Base-by-base conservation (phyloP, 2,113 vertebrate species). In the Symphodus melops region DNA sequence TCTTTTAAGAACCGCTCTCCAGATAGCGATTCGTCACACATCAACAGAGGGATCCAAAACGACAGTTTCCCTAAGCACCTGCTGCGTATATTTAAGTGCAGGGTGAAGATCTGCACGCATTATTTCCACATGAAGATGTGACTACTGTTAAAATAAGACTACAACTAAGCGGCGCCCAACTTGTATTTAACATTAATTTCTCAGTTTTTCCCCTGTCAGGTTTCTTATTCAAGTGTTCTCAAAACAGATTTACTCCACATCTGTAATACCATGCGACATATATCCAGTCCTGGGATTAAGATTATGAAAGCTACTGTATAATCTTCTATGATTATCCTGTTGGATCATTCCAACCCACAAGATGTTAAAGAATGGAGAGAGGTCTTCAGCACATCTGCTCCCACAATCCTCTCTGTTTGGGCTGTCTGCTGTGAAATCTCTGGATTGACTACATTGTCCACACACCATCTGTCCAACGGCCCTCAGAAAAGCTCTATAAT, bases 261-360 rank as follows among this genome's bases (percentile, higher is more conserved):
- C 81, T 88, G 74, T 87, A 91, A 88, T 81, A 69, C 85, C 78
- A 91, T 84, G 66, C 71, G 49, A 79, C 89, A 90, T 88, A 90
- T 87, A 33, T 76, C 85, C 82, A 89, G 84, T 84, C 82, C 92
- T 75, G n/a, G 92, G 93, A 94, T 94, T 93, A 93, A 90, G 79
- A 82, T 93, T 90, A 91, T 93, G 92, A 93, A 82, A 88, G 74
- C 73, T 82, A 70, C 66, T 70, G 61, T 87, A 81, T 93, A 92
- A 91, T 67, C 86, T 88, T 59, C 59, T 85, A 71, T 82, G 86
- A 91, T 93, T 92, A 92, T 93, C 83, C 87, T 80, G 65, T 67
- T 81, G 90, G 87, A 91, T 94, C 76, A 75, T 72, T 84, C 62
- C 79, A 61, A 73, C 64, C 52, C 48, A 75, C 76, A 92, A 92